Evolutionary conservation across 2,797 vertebrate species (phyloP).

Genomic region (Cirrhinus mrigala): DNA sequence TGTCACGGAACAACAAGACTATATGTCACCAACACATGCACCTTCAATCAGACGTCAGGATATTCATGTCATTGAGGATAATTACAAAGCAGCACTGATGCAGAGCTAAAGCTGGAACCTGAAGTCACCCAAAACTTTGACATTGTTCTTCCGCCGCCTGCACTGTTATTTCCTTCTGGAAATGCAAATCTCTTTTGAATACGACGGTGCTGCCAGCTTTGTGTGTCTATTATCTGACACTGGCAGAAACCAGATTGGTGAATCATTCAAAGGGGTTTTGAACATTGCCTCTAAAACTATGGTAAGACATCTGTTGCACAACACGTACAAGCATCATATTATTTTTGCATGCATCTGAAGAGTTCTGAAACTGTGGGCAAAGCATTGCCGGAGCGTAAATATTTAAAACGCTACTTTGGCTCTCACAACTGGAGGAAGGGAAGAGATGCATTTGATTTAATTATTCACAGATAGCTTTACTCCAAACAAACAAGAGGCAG

Average conservation of each 20-base stretch:
- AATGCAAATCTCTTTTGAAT: slow-evolving; percentile 18
- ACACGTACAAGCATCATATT: slow-evolving; percentile 36
- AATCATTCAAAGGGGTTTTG: slow-evolving; percentile 41
- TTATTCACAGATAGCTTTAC: slow-evolving; percentile 68
- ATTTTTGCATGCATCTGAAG: slow-evolving; percentile 58
- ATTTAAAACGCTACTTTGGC: slow-evolving; percentile 61
- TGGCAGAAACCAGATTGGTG: slow-evolving; percentile 13
- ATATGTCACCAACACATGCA: not conserved
- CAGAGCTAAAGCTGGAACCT: slow-evolving; percentile 2
- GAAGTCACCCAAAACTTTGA: slow-evolving; percentile 1
- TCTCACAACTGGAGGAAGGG: slow-evolving; percentile 39
- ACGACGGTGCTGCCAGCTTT: not conserved
- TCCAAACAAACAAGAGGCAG: slow-evolving; percentile 62
- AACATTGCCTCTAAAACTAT: slow-evolving; percentile 3
- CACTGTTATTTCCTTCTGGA: not conserved
- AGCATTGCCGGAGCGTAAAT: slow-evolving; percentile 55
- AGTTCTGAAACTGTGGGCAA: slow-evolving; percentile 44
- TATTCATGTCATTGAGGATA: not conserved
- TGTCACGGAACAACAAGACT: not conserved
- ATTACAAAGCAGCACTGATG: not conserved
- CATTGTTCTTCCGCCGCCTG: not conserved
- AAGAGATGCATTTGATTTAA: slow-evolving; percentile 64
- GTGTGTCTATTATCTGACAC: slow-evolving; percentile 30
- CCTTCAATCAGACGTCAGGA: not conserved
- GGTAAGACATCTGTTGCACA: slow-evolving; percentile 26